Evolutionary conservation across 2,888 invertebrate genomes (phyloP).

Genomic region (Dasysyrphus tricinctus): DNA sequence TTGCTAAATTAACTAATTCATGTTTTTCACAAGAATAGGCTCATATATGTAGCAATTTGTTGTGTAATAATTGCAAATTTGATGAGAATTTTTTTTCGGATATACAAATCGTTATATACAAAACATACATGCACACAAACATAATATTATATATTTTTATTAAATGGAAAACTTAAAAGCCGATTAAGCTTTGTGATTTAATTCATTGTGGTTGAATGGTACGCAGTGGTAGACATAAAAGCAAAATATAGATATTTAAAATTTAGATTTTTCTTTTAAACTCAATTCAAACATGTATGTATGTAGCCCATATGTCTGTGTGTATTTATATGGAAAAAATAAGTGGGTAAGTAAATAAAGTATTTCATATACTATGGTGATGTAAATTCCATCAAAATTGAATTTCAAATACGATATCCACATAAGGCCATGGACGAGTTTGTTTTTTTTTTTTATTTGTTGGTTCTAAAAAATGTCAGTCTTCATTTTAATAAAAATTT

Average conservation of each 20-base stretch:
- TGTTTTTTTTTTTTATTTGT: background rate
- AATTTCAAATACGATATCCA: constrained; percentile 32
- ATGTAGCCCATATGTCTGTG: too few relatives aligned
- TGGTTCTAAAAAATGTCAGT: background rate
- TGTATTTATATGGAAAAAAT: too few relatives aligned
- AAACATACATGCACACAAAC: background rate
- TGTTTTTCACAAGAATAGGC: too few relatives aligned
- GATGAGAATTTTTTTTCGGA: constrained; percentile 10
- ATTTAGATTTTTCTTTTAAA: constrained; percentile 41
- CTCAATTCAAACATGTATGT: background rate
- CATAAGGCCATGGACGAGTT: background rate
- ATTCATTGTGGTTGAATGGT: constrained; percentile 55
- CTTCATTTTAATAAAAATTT: background rate
- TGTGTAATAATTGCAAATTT: constrained; percentile 35
- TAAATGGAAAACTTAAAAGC: constrained; percentile 34
- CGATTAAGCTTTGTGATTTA: constrained; percentile 48
- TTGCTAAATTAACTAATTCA: background rate
- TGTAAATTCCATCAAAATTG: constrained; percentile 11
- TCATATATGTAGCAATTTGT: too few relatives aligned
- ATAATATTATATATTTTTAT: background rate
- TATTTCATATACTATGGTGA: background rate
- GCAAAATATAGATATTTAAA: constrained; percentile 26
- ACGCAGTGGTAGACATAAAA: constrained; percentile 22
- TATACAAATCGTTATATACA: too few relatives aligned
- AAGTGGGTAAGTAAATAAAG: constrained; percentile 24